A percentile compares a stretch with the other conserved stretches of the same genome.
Evolutionary conservation across 2,113 vertebrate genomes (phyloP).

Genomic region (Peromyscus maniculatus): DNA sequence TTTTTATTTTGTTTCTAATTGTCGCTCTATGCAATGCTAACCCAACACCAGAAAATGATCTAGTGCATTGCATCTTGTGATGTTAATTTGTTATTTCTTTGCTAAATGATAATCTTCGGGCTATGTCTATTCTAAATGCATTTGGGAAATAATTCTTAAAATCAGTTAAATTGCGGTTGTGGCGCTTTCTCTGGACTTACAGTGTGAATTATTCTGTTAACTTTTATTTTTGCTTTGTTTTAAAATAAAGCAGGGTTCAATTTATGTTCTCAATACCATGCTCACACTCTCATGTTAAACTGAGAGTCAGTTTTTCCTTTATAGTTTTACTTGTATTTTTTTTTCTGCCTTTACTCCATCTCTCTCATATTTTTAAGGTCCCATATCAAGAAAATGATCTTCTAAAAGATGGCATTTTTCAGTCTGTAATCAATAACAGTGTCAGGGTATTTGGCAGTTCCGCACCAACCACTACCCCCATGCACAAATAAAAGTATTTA

Average conservation of each 20-base stretch:
- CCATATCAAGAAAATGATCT: constrained; percentile 27
- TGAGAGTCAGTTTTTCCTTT: neutral
- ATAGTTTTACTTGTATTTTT: constrained; percentile 23
- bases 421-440: neutral
- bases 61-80: constrained; percentile 76
- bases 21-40: constrained; percentile 88
- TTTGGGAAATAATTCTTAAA: constrained; percentile 79
- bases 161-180: constrained; percentile 81
- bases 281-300: neutral
- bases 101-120: constrained; percentile 83
- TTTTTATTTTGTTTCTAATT: constrained; percentile 87
- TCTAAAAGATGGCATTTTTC: constrained; percentile 13
- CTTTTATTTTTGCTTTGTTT: constrained; percentile 81
- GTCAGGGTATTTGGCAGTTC: constrained; percentile 32
- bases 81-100: constrained; percentile 83
- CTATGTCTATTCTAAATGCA: constrained; percentile 85
- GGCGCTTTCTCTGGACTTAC: constrained; percentile 81
- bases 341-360: neutral
- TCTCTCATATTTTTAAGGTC: constrained; percentile 39
- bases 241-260: constrained; percentile 87
- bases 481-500: constrained; percentile 7
- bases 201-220: constrained; percentile 74
- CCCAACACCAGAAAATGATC: constrained; percentile 78
- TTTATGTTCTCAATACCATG: constrained; percentile 80
- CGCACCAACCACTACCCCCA: neutral